Evolutionary conservation across 2,888 invertebrate species (phyloP).

Genomic region (Molanna angustata): DNA sequence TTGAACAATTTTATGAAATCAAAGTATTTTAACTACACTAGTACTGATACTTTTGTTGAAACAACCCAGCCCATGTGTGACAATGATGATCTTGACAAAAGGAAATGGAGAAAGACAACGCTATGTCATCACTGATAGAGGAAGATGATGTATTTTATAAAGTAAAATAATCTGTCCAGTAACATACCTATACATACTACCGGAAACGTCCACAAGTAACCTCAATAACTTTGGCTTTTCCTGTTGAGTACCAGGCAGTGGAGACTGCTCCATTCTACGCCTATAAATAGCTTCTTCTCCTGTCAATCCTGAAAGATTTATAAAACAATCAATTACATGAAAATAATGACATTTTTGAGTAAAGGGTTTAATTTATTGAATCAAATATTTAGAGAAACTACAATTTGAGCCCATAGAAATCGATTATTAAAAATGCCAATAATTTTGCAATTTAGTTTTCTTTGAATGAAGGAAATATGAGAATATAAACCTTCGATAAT

Average conservation of each 20-base stretch:
- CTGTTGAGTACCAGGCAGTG: constrained; percentile 84
- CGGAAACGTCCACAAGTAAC: constrained; percentile 89
- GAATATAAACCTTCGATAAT: constrained; percentile 77
- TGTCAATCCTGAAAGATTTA: constrained; percentile 64
- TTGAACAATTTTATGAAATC: no score
- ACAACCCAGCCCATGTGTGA: no score
- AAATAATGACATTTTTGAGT: no score
- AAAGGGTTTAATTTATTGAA: not conserved
- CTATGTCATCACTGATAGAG: no score
- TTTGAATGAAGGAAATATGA: not conserved
- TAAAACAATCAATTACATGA: not conserved
- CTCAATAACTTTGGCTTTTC: constrained; percentile 84
- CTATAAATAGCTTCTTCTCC: constrained; percentile 92
- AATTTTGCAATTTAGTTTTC: no score
- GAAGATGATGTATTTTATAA: no score
- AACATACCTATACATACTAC: constrained; percentile 86
- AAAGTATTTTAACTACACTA: no score
- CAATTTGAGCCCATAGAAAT: not conserved
- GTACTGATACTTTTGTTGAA: no score
- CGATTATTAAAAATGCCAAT: no score
- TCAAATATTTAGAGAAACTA: not conserved
- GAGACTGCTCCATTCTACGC: constrained; percentile 78
- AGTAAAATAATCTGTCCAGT: no score
- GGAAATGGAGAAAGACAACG: no score
- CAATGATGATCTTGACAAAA: no score